These are phyloP conservation scores for Ambastaia sidthimunki DNA, from an alignment of 2,797 vertebrate species.

Conservation along the genomic window DNA sequence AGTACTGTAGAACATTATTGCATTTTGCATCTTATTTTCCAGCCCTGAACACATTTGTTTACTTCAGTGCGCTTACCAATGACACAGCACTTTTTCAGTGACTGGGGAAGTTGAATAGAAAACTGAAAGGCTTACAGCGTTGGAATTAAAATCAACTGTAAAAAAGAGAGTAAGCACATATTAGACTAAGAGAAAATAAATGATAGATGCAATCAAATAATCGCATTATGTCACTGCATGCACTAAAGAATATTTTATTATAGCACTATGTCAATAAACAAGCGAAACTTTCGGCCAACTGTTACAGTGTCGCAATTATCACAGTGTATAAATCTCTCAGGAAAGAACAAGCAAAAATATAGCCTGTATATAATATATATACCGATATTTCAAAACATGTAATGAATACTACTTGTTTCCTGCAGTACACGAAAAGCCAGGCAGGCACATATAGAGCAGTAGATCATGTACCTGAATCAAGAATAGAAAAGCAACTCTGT, in stretches of 20 bases:
- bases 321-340: conserved; percentile 50
- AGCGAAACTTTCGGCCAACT: conserved; percentile 48
- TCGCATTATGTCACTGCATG: background rate
- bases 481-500: conserved; percentile 30
- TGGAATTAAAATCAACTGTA: too few species aligned
- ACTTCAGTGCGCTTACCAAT: background rate
- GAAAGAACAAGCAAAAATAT: conserved; percentile 21
- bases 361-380: conserved; percentile 21
- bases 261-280: conserved; percentile 28
- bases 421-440: conserved; percentile 19
- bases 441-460: conserved; percentile 32
- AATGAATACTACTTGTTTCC: conserved; percentile 46
- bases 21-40: background rate
- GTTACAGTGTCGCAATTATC: conserved; percentile 45
- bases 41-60: background rate
- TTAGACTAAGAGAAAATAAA: too few species aligned
- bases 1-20: background rate
- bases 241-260: conserved; percentile 53
- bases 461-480: conserved; percentile 19
- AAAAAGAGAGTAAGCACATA: too few species aligned
- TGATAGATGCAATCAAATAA: too few species aligned
- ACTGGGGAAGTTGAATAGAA: background rate
- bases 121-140: background rate
- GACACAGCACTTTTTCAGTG: background rate
- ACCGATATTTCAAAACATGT: conserved; percentile 32